phyloP scores from a whole-genome alignment of 2,113 vertebrate genomes.

The Nicator chloris region DNA sequence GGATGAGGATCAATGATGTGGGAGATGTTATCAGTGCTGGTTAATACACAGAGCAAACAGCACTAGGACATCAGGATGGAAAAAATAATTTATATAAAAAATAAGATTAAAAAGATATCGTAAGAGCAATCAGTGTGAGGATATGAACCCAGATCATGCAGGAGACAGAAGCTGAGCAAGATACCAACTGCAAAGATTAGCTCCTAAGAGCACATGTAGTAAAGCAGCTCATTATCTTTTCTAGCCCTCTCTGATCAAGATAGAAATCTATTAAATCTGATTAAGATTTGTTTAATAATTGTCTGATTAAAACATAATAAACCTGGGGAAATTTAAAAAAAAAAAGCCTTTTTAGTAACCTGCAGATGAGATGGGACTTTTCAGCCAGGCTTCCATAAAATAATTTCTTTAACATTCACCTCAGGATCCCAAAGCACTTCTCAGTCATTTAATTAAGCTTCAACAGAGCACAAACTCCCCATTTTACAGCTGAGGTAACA shows the following conservation, averaged over 20 bases:
- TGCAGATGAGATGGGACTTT: slow-evolving; percentile 7
- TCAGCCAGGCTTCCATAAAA: background rate
- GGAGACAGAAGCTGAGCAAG: background rate
- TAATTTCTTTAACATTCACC: slow-evolving; percentile 20
- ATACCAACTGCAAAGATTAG: background rate
- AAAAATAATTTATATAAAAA: background rate
- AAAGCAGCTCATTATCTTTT: slow-evolving; percentile 17
- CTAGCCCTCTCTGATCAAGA: background rate
- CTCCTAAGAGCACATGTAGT: background rate
- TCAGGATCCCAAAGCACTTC: slow-evolving; percentile 43
- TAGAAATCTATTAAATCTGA: background rate
- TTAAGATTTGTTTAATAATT: slow-evolving; percentile 51
- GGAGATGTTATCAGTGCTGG: background rate
- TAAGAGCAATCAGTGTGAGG: background rate
- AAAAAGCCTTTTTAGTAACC: slow-evolving; percentile 5
- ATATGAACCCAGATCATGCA: background rate
- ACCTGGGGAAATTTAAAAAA: background rate
- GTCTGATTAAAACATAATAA: slow-evolving; percentile 52
- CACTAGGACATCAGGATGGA: background rate
- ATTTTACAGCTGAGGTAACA: slow-evolving; percentile 44
- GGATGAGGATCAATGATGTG: background rate
- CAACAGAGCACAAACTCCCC: slow-evolving; percentile 19
- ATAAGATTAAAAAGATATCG: background rate
- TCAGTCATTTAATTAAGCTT: slow-evolving; percentile 48
- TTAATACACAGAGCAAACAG: background rate